These are phyloP conservation scores for Wasmannia auropunctata DNA, from an alignment of 1,140 invertebrate genomes.

Conservation along the genomic window DNA sequence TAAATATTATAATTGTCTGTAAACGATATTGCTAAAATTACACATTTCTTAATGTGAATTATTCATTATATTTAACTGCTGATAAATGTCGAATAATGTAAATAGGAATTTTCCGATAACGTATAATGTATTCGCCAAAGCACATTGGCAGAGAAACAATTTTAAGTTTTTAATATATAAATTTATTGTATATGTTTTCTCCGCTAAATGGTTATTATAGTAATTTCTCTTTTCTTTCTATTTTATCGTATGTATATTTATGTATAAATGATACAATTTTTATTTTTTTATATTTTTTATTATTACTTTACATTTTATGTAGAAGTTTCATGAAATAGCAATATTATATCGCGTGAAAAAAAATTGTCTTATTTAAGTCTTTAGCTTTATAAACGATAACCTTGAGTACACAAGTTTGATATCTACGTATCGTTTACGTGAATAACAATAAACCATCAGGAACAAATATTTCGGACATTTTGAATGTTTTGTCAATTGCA, in stretches of 20 bases:
- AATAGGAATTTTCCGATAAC: slow-evolving; percentile 6
- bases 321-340: neutral
- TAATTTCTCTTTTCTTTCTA: neutral
- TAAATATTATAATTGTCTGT: neutral
- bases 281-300: neutral
- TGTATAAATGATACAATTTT: neutral
- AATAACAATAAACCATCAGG: neutral
- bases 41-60: neutral
- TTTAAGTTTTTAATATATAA: neutral
- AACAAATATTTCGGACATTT: neutral
- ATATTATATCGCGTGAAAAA: neutral
- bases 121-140: neutral
- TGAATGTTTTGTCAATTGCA: neutral
- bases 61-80: neutral
- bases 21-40: neutral
- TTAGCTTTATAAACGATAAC: neutral
- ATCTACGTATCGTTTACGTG: slow-evolving; percentile 7
- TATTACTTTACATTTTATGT: neutral
- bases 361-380: neutral
- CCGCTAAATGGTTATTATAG: neutral
- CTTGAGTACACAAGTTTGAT: neutral
- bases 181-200: neutral
- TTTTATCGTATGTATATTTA: neutral
- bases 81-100: neutral
- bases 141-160: neutral